A percentile compares a stretch with the other conserved stretches of the same genome.
Evolutionary conservation across 2,113 vertebrate species (phyloP).

Genomic region (Trochalopteron elliotii): DNA sequence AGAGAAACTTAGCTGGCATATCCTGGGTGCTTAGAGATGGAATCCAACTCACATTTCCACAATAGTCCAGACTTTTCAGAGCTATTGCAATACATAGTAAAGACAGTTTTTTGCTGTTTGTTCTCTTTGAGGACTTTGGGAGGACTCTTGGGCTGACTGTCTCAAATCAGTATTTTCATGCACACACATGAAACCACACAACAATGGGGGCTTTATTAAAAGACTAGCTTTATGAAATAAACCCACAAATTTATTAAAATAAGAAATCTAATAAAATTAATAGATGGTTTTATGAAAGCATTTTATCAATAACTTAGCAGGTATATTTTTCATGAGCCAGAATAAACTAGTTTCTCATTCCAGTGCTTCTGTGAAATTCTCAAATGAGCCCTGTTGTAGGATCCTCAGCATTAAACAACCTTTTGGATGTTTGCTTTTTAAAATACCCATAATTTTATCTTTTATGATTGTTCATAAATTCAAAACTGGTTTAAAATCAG

Average conservation of each 20-base stretch:
- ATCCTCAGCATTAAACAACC: not conserved
- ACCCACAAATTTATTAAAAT: not conserved
- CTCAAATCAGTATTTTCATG: not conserved
- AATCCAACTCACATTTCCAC: not conserved
- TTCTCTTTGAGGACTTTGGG: not conserved
- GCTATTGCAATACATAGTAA: not conserved
- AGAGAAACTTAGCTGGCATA: not conserved
- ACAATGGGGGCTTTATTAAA: not conserved
- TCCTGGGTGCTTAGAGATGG: not conserved
- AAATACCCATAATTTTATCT: not conserved
- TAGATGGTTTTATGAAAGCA: not conserved
- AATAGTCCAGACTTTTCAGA: not conserved
- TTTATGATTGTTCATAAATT: not conserved
- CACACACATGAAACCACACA: not conserved
- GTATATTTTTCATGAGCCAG: not conserved
- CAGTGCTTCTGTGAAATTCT: not conserved
- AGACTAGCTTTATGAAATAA: not conserved
- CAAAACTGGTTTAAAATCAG: not conserved
- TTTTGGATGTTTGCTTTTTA: not conserved
- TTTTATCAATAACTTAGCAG: not conserved
- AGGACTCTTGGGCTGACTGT: not conserved
- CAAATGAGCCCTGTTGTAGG: not conserved
- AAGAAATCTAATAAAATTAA: not conserved
- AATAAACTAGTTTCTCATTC: not conserved
- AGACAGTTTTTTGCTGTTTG: not conserved